Evolutionary conservation across 2,113 vertebrate species (phyloP).

Genomic region (Sebastes schlegelii): DNA sequence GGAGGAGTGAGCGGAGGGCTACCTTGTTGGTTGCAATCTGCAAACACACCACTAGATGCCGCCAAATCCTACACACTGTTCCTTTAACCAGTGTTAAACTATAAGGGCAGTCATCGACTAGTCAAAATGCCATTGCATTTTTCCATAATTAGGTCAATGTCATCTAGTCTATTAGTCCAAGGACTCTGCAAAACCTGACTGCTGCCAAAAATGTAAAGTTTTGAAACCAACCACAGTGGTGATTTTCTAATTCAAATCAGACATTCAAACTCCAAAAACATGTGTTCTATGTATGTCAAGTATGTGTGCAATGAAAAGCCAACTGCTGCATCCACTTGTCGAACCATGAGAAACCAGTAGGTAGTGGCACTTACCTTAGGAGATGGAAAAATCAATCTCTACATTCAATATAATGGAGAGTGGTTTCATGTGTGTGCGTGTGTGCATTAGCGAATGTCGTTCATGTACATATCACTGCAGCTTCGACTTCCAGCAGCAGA

Average conservation of each 20-base stretch:
- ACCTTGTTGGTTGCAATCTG: too few species aligned
- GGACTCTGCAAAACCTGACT: neutral
- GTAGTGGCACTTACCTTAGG: conserved; percentile 75
- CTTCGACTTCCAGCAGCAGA: neutral
- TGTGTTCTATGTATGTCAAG: neutral
- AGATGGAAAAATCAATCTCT: conserved; percentile 34
- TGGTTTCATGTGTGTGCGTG: neutral
- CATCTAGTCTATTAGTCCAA: neutral
- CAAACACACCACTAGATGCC: too few species aligned
- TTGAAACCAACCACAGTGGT: neutral
- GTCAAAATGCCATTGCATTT: neutral
- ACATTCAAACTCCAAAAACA: neutral
- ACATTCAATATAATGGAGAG: neutral
- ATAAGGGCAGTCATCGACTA: neutral
- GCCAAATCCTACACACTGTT: too few species aligned
- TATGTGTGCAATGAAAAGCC: conserved; percentile 19
- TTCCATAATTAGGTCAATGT: neutral
- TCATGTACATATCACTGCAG: neutral
- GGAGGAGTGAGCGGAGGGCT: too few species aligned
- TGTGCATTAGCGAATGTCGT: neutral
- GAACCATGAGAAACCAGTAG: conserved; percentile 10
- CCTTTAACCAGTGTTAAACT: neutral
- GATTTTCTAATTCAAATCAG: neutral
- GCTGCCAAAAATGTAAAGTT: neutral
- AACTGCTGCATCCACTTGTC: conserved; percentile 12